phyloP scores from a whole-genome alignment of 2,797 vertebrate genomes.

The Falco naumanni region DNA sequence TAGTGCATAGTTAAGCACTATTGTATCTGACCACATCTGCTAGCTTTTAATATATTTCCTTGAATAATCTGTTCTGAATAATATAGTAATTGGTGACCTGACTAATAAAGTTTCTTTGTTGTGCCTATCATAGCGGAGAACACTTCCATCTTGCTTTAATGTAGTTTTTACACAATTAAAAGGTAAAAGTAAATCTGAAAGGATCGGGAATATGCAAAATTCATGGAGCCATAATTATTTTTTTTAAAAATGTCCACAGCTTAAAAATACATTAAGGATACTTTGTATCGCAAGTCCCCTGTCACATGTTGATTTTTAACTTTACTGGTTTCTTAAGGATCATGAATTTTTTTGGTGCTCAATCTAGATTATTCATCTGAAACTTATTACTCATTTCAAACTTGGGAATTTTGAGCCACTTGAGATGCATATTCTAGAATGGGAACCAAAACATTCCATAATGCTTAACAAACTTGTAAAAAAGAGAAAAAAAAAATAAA shows the following conservation, averaged over 20 bases:
- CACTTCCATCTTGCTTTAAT: constrained; percentile 44
- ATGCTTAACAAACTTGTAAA: constrained; percentile 67
- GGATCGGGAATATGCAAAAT: constrained; percentile 14
- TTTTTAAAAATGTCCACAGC: not conserved
- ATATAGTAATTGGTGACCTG: constrained; percentile 72
- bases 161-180: constrained; percentile 47
- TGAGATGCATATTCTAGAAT: constrained; percentile 60
- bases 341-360: constrained; percentile 43
- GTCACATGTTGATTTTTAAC: constrained; percentile 45
- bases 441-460: constrained; percentile 64
- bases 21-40: constrained; percentile 63
- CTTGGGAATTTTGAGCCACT: constrained; percentile 60
- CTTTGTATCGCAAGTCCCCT: not conserved
- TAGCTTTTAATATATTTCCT: constrained; percentile 71
- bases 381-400: constrained; percentile 53
- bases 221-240: constrained; percentile 19
- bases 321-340: constrained; percentile 63
- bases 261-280: constrained; percentile 40
- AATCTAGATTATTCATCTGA: constrained; percentile 57
- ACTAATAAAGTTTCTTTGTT: constrained; percentile 74
- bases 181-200: constrained; percentile 13
- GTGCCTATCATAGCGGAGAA: constrained; percentile 24
- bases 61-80: constrained; percentile 73
- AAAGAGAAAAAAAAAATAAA: constrained; percentile 71
- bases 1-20: constrained; percentile 53